These are phyloP conservation scores for Telmatherina bonti DNA, from an alignment of 2,797 vertebrate genomes.

Conservation along the genomic window DNA sequence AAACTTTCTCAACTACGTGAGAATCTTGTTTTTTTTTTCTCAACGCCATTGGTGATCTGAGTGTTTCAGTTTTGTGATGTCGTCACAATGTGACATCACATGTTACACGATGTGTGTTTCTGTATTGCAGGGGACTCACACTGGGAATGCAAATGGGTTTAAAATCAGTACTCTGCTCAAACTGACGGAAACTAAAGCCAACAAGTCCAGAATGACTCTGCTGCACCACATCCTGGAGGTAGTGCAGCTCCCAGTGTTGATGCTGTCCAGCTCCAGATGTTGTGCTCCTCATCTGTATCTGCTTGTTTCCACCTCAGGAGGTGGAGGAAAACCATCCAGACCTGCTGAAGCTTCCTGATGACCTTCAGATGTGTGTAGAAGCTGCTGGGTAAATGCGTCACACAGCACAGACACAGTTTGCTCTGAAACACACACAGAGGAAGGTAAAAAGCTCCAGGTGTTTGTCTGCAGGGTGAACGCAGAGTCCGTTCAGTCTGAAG, in stretches of 20 bases:
- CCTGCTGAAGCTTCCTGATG: conserved; percentile 86
- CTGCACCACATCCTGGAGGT: conserved; percentile 90
- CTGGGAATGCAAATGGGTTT: conserved; percentile 89
- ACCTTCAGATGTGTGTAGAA: conserved; percentile 84
- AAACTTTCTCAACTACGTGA: conserved; percentile 93
- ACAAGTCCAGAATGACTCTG: conserved; percentile 87
- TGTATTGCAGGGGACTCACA: conserved; percentile 87
- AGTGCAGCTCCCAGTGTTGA: background rate
- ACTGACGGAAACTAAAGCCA: conserved; percentile 91
- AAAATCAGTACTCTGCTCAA: conserved; percentile 90
- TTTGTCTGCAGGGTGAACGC: conserved; percentile 79
- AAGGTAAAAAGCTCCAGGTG: too few species aligned
- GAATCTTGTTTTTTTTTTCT: conserved; percentile 29
- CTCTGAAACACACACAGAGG: too few species aligned
- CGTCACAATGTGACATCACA: conserved; percentile 1
- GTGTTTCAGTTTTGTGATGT: too few species aligned
- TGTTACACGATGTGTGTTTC: background rate
- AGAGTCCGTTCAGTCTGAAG: conserved; percentile 82
- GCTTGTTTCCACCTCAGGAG: conserved; percentile 76
- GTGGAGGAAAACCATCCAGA: conserved; percentile 85
- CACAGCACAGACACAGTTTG: too few species aligned
- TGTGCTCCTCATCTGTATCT: background rate
- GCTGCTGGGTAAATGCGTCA: conserved; percentile 84
- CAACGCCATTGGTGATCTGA: background rate
- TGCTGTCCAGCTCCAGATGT: background rate